Evolutionary conservation across 2,888 invertebrate genomes (phyloP), one percentile per base, ranked within the genome.

Genomic region (Nomada ruficornis): DNA sequence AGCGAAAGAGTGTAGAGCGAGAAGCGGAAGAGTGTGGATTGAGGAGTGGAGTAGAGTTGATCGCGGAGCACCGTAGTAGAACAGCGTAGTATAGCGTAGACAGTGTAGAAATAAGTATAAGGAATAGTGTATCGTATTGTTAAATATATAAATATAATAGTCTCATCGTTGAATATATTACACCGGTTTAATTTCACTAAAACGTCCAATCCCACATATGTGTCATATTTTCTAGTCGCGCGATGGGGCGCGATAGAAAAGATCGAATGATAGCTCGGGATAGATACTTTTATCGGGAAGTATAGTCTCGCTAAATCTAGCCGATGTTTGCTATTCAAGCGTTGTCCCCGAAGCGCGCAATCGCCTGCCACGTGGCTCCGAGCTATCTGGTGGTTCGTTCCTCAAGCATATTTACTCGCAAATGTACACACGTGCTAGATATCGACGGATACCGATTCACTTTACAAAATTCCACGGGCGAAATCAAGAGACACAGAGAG

Each of bases 361-460:
- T 83, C 74, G 62, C 55, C 64, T 74, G 50, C 72, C 76, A 57
- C 79, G 26, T 55, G 82, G 50, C 44, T 74, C 67, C 64, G 74
- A 57, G 65, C 69, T 73, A 78, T 74, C 77, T 23, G 15, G 73
- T 50, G 78, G 42, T 75, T 85, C 83, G 80, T 83, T 79, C 68
- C 71, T 81, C 78, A 63, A 77, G 64, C 76, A 77, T 83, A 86
- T 85, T 85, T 77, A 59, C 71, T 76, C 71, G 80, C 42, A 74
- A 86, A 77, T 69, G 77, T 74, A 69, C 50, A 71, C 55, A 57
- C 64, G 60, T 62, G 42, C 18, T 11, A 52, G 63, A 73, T 75
- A 80, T 78, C 83, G 79, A 29, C 13, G 70, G 63, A 62, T 62
- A 26, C 62, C 76, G n/a, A 78, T 78, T 54, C 76, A 79, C 78